phyloP scores from a whole-genome alignment of 2,797 vertebrate species.

The Anomalospiza imberbis region DNA sequence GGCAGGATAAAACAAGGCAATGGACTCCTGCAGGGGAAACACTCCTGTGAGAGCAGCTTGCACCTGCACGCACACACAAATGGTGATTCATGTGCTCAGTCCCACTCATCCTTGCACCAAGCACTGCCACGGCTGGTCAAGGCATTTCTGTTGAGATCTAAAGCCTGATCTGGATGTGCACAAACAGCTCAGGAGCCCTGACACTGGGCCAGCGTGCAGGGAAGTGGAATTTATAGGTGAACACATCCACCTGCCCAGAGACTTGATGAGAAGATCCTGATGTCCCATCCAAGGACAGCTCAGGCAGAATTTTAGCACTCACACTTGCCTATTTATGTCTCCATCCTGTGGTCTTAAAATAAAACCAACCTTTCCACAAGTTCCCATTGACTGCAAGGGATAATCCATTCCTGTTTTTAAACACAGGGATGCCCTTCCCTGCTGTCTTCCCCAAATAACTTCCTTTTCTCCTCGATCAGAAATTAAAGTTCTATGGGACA shows the following conservation, averaged over 20 bases:
- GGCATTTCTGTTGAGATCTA: neutral
- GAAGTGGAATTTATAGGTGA: neutral
- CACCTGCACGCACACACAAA: neutral
- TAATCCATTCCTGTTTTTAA: neutral
- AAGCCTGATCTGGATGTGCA: neutral
- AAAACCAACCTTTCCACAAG: neutral
- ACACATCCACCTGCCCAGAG: neutral
- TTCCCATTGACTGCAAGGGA: neutral
- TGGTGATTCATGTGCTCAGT: fast-evolving
- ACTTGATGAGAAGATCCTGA: neutral
- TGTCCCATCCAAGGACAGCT: neutral
- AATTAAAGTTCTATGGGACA: neutral
- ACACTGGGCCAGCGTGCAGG: neutral
- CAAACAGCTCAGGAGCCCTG: neutral
- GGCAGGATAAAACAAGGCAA: neutral
- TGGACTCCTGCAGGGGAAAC: neutral
- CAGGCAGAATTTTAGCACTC: neutral
- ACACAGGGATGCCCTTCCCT: neutral
- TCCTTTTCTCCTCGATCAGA: neutral
- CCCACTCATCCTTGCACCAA: neutral
- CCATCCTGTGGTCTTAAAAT: neutral
- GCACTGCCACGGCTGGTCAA: neutral
- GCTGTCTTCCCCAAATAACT: neutral
- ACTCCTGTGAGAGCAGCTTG: neutral
- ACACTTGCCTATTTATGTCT: neutral